Evolutionary conservation across 2,113 vertebrate genomes (phyloP), one percentile per base, ranked within the genome.

Genomic region (Oxyura jamaicensis): DNA sequence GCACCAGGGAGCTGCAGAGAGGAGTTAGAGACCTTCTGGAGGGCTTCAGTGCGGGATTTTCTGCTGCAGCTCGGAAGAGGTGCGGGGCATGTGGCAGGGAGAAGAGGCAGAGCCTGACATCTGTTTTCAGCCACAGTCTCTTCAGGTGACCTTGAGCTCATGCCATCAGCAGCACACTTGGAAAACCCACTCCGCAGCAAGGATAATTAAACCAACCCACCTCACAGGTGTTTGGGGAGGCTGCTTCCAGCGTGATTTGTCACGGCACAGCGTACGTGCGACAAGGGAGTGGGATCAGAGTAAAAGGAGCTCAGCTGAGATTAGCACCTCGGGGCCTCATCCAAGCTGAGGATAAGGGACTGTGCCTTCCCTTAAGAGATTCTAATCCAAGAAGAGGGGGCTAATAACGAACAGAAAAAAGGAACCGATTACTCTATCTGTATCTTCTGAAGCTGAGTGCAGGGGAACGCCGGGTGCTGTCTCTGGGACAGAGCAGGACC

Each of bases 181-280:
- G 90, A 72, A 83, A 67, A 72, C 3, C 60, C 66, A 16, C 88
- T 72, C 42, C 60, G 88, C 42, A 25, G 46, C 2, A 62, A 83
- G 83, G 65, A 52, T 81, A 36, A 91, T 86, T 16, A 81, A 77
- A 44, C 60, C 76, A 77, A 10, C 46, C 87, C 75, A 71, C 65
- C 60, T 73, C 56, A 33, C 94, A 91, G 95, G 88, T 95, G 85
- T 11, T 62, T 83, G 90, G 91, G 88, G 94, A 93, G 93, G 96
- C 46, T 83, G 78, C 88, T 55, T 83, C 33, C 76, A 42, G 39
- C 13, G 35, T 28, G 41, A 94, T 96, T 94, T 94, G 90, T 74
- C 94, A 74, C 2, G 83, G 68, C 72, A 52, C 59, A 17, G 44
- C 0, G 0, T 9, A 55, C 2, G 1, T 36, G 66, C 82, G 50